Evolutionary conservation across 1,140 invertebrate genomes (phyloP).

Genomic region (Neuroterus valhalla): DNA sequence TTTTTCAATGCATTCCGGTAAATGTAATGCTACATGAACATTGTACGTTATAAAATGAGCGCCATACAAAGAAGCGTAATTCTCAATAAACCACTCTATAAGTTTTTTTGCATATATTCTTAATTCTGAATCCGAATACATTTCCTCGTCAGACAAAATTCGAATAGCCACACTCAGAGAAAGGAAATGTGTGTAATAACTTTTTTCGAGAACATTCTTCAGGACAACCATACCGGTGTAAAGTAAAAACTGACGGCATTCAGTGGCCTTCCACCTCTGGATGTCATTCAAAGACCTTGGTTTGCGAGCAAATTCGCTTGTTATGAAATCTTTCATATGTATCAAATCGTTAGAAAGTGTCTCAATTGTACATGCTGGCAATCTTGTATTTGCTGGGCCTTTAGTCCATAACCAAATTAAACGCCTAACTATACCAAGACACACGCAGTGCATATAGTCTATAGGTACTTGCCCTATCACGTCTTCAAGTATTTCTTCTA

Average conservation of each 20-base stretch:
- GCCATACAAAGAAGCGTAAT: background rate
- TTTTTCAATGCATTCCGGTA: constrained; percentile 3
- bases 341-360: background rate
- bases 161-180: constrained; percentile 4
- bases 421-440: constrained; percentile 53
- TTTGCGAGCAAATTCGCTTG: constrained; percentile 68
- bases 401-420: constrained; percentile 43
- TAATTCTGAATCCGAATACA: background rate
- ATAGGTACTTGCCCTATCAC: constrained; percentile 50
- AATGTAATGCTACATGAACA: constrained; percentile 6
- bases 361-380: constrained; percentile 5
- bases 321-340: constrained; percentile 36
- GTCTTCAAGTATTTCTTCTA: constrained; percentile 40
- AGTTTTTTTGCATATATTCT: constrained; percentile 29
- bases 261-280: constrained; percentile 71
- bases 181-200: constrained; percentile 19
- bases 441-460: constrained; percentile 58
- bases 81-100: background rate
- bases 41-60: constrained; percentile 18
- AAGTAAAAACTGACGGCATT: constrained; percentile 69
- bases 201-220: background rate
- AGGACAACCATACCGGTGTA: constrained; percentile 47
- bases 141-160: constrained; percentile 20
- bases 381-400: constrained; percentile 54
- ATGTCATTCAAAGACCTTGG: constrained; percentile 60